phyloP scores from a whole-genome alignment of 2,888 invertebrate genomes.

The Habroteleia sp. region DNA sequence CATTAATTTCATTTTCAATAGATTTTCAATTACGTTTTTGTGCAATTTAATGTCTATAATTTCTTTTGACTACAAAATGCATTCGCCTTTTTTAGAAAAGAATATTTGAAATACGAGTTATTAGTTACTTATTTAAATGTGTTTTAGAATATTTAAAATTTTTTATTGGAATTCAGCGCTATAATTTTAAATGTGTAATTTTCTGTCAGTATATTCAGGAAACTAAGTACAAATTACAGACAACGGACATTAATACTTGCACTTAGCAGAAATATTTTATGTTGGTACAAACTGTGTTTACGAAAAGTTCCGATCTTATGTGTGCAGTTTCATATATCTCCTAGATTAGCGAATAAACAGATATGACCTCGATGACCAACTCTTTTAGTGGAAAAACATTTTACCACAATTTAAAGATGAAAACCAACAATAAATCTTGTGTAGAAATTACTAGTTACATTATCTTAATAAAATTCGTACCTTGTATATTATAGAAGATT shows the following conservation, averaged over 20 bases:
- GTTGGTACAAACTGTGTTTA: conserved; percentile 22
- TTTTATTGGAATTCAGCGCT: conserved; percentile 1
- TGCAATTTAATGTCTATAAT: not conserved
- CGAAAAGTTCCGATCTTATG: conserved; percentile 31
- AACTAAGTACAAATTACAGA: conserved; percentile 13
- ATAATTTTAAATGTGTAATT: conserved; percentile 20
- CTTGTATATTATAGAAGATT: too few species aligned
- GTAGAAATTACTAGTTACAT: too few species aligned
- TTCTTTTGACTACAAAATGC: not conserved
- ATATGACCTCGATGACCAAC: conserved; percentile 33
- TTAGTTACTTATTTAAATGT: not conserved
- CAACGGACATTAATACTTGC: conserved; percentile 16
- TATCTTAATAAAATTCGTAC: too few species aligned
- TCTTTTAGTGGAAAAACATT: conserved; percentile 23
- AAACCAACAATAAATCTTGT: too few species aligned
- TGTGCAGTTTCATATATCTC: conserved; percentile 29
- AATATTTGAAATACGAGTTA: not conserved
- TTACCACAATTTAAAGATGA: too few species aligned
- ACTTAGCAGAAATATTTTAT: conserved; percentile 32
- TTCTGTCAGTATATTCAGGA: not conserved
- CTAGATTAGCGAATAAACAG: conserved; percentile 45
- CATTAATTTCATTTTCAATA: too few species aligned
- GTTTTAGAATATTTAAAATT: conserved; percentile 4
- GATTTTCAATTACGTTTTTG: too few species aligned
- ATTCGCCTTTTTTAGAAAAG: not conserved